Evolutionary conservation across 2,797 vertebrate species (phyloP).

Genomic region (Alfaro cultratus): DNA sequence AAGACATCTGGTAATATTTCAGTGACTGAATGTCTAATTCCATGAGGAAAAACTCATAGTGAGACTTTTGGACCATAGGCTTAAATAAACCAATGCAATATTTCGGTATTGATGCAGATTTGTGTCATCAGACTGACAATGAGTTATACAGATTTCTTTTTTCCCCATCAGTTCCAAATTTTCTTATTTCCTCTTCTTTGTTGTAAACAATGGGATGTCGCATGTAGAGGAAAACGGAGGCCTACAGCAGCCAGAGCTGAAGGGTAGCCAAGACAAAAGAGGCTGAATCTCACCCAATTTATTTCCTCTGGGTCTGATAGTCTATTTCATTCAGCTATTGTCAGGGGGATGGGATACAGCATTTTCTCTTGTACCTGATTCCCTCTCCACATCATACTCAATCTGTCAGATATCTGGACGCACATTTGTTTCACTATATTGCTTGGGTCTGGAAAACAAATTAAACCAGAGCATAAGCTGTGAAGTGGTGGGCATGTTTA

Average conservation of each 20-base stretch:
- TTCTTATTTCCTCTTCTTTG: conserved; percentile 33
- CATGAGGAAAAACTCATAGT: conserved; percentile 30
- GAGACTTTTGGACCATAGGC: conserved; percentile 16
- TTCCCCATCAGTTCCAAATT: conserved; percentile 33
- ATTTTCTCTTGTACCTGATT: conserved; percentile 34
- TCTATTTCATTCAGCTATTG: conserved; percentile 48
- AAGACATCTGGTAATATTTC: conserved; percentile 35
- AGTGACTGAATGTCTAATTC: conserved; percentile 36
- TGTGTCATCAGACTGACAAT: conserved; percentile 25
- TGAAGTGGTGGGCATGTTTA: background rate
- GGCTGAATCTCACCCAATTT: conserved; percentile 28
- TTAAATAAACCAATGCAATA: conserved; percentile 38
- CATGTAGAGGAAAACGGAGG: conserved; percentile 26
- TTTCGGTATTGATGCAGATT: conserved; percentile 39
- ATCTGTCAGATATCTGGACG: conserved; percentile 36
- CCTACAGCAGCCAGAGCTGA: conserved; percentile 42
- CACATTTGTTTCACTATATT: background rate
- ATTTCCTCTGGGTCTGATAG: conserved; percentile 50
- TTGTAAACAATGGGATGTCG: conserved; percentile 34
- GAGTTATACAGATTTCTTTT: conserved; percentile 13
- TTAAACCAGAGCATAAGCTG: background rate
- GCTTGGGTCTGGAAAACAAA: background rate
- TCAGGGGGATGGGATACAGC: conserved; percentile 15
- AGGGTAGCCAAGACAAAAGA: conserved; percentile 44
- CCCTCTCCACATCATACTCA: conserved; percentile 39